Conservation (phyloP, 2,113 vertebrate species). For the Pachycephala philippinensis region DNA sequence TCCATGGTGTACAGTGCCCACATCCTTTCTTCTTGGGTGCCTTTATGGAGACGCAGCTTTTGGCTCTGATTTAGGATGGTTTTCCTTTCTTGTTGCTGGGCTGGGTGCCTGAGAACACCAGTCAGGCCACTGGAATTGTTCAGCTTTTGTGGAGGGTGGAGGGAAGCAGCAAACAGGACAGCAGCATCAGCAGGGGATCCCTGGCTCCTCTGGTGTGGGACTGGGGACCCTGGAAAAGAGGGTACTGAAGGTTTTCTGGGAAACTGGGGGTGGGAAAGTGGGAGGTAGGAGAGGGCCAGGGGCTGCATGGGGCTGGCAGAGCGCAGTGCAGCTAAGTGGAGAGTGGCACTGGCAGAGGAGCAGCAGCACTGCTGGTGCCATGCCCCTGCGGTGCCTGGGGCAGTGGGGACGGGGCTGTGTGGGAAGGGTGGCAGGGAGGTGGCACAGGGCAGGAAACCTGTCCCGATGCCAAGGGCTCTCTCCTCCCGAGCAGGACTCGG, state of each 20-base stretch:
- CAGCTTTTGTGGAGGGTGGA: neutral
- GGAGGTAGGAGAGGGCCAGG: neutral
- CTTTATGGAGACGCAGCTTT: neutral
- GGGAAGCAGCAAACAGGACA: neutral
- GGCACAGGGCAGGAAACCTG: neutral
- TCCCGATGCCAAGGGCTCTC: neutral
- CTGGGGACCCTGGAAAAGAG: neutral
- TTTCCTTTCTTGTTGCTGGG: neutral
- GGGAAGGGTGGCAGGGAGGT: neutral
- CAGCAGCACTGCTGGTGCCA: neutral
- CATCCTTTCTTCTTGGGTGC: accelerated
- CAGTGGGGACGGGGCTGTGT: accelerated
- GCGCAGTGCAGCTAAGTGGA: accelerated
- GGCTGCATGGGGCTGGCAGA: neutral
- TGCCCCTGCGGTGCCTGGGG: neutral
- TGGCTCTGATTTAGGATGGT: neutral
- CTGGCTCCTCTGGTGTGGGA: neutral
- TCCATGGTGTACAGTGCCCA: accelerated
- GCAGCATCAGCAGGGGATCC: neutral
- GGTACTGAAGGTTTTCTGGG: neutral
- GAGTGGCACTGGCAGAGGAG: neutral
- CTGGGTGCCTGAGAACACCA: neutral
- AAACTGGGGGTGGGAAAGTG: too few species aligned
- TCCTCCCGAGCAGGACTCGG: neutral
- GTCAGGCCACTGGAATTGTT: neutral